These are phyloP conservation scores for Trididemnum nubilum DNA, from an alignment of 23 tunicate genomes.

Conservation along the genomic window DNA sequence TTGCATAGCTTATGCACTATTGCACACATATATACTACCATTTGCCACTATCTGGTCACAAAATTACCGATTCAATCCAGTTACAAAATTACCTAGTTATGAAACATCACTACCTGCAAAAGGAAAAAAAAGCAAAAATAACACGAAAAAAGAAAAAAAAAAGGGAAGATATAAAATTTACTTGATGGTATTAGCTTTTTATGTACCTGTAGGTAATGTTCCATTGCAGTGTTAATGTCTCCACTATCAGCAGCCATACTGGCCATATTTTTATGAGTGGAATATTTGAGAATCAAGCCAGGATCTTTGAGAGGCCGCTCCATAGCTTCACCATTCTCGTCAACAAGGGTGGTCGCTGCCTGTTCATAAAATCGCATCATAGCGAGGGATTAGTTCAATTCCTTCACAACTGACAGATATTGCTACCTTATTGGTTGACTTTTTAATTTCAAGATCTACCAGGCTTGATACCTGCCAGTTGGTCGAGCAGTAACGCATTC, in stretches of 20 bases:
- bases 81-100: too few relatives aligned
- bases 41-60: too few relatives aligned
- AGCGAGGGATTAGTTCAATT: not conserved
- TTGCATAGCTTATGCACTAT: too few relatives aligned
- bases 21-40: too few relatives aligned
- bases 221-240: slow-evolving; percentile 82
- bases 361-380: slow-evolving; percentile 11
- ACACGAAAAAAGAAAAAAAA: too few relatives aligned
- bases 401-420: not conserved
- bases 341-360: slow-evolving; percentile 76
- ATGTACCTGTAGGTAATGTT: slow-evolving; percentile 82
- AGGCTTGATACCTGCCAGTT: too few relatives aligned
- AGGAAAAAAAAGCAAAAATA: too few relatives aligned
- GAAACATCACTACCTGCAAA: too few relatives aligned
- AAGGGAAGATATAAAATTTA: too few relatives aligned
- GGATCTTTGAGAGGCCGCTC: slow-evolving; percentile 88
- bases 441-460: not conserved
- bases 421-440: not conserved
- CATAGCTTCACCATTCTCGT: slow-evolving; percentile 87
- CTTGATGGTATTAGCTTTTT: too few relatives aligned
- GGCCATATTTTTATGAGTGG: slow-evolving; percentile 93
- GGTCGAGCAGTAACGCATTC: too few relatives aligned
- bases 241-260: slow-evolving; percentile 85
- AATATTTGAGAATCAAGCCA: slow-evolving; percentile 83
- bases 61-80: too few relatives aligned